Evolutionary conservation across 2,797 vertebrate species (phyloP), one percentile per base, ranked within the genome.

Genomic region (Thalassophryne amazonica): DNA sequence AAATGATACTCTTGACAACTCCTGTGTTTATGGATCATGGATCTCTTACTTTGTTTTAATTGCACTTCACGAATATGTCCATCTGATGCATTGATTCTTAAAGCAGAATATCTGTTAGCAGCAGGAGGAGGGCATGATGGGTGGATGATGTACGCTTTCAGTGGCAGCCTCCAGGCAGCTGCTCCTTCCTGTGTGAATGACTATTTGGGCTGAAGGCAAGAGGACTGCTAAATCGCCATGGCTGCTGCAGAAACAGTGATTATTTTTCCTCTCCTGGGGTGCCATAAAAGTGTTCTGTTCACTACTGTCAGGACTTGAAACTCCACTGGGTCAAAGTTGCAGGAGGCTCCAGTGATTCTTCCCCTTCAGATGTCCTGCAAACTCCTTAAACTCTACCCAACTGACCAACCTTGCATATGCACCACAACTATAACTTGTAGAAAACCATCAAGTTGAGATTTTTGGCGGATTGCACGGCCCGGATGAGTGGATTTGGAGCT

Each of bases 11-110:
- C 67, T 49, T 65, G 74, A 73, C 80, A 76, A 38, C 53, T 52
- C 62, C 40, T 34, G 42, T 77, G 66, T 78, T 81, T 70, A 29
- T 27, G 20, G 29, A 29, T 63, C 52, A 69, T 64, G 25, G 60
- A 60, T 72, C 45, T 50, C 43, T 68, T 56, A 41, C 67, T 67
- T n/a, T 72, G 39, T 76, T 73, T 70, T 76, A 73, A 85, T 80
- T 74, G 65, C 62, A 56, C 68, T 64, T 73, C 52, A 59, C 73
- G 73, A 76, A 77, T 55, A 51, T 68, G 66, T 70, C 42, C 32
- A 29, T 36, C 28, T 35, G 50, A 75, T 52, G 35, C 7, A 0
- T 17, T 34, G 52, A 70, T 64, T 68, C 48, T 41, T 43, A 22
- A 16, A 37, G 11, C 8, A 18, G 40, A 46, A 31, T 24, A 14